Percentiles rank a stretch among this genome's conserved stretches.
Conservation (phyloP, 37 sponge, comb jelly and placozoan genomes). For the Oscarella lobularis region DNA sequence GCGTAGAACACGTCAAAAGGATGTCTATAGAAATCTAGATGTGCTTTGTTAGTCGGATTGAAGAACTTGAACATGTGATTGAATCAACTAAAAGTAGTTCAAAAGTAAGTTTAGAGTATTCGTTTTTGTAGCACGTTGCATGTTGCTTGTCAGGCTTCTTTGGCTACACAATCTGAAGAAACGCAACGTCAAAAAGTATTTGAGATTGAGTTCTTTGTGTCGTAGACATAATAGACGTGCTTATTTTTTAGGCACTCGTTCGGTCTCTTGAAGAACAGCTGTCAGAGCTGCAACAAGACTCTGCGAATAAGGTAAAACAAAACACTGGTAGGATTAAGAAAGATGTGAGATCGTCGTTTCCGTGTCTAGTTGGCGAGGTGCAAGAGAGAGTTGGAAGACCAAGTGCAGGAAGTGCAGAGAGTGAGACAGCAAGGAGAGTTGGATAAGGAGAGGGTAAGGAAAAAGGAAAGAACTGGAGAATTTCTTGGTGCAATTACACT, state of each 20-base stretch:
- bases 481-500: not conserved
- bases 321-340: not conserved
- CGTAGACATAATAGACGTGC: no score
- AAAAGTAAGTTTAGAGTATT: no score
- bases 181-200: no score
- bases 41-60: not conserved
- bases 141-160: no score
- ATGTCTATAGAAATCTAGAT: no score
- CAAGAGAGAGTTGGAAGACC: constrained; percentile 16
- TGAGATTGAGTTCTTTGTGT: no score
- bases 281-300: not conserved
- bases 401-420: constrained; percentile 42
- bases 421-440: constrained; percentile 31
- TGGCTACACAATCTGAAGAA: no score
- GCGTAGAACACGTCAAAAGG: no score
- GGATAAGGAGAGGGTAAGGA: constrained; percentile 45
- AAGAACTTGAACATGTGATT: not conserved
- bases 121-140: no score
- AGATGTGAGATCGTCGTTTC: not conserved
- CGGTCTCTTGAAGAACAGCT: not conserved
- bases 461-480: not conserved
- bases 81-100: no score
- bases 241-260: not conserved
- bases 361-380: no score
- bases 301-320: not conserved